A percentile compares a stretch with the other conserved stretches of the same genome.
Conservation (phyloP, 1,140 invertebrate species). For the Drosophila watanabei region DNA sequence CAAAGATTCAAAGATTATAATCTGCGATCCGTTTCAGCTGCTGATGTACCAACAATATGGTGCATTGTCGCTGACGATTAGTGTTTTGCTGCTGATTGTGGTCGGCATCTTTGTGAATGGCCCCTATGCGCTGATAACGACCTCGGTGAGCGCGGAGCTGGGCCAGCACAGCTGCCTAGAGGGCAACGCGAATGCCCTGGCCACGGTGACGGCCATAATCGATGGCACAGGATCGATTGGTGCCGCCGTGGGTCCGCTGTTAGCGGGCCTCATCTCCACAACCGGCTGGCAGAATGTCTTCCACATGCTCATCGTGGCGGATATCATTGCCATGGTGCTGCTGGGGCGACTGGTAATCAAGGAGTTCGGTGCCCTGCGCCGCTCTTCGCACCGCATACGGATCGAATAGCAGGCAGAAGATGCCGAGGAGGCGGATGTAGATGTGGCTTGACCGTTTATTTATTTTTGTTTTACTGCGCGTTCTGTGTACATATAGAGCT, state of each 20-base stretch:
- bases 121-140: conserved; percentile 98
- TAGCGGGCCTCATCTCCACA: conserved; percentile 93
- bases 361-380: conserved; percentile 59
- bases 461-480: conserved; percentile 25
- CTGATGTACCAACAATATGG: conserved; percentile 92
- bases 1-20: conserved; percentile 13
- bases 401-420: conserved; percentile 73
- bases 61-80: conserved; percentile 87
- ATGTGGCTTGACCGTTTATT: conserved; percentile 49
- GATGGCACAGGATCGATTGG: conserved; percentile 97
- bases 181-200: conserved; percentile 95
- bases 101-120: conserved; percentile 96
- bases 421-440: not conserved
- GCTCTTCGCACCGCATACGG: conserved; percentile 69
- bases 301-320: conserved; percentile 95
- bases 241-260: conserved; percentile 95
- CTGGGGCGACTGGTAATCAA: conserved; percentile 86
- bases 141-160: conserved; percentile 97
- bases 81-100: conserved; percentile 90
- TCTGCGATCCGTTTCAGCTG: conserved; percentile 87
- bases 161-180: conserved; percentile 93
- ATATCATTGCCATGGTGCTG: conserved; percentile 92
- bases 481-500: conserved; percentile 45
- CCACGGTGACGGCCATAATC: conserved; percentile 98
- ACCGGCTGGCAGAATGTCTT: conserved; percentile 95